Percentiles rank a stretch among this genome's conserved stretches.
phyloP scores from a whole-genome alignment of 2,797 vertebrate genomes.

The Poeciliopsis gracilis region DNA sequence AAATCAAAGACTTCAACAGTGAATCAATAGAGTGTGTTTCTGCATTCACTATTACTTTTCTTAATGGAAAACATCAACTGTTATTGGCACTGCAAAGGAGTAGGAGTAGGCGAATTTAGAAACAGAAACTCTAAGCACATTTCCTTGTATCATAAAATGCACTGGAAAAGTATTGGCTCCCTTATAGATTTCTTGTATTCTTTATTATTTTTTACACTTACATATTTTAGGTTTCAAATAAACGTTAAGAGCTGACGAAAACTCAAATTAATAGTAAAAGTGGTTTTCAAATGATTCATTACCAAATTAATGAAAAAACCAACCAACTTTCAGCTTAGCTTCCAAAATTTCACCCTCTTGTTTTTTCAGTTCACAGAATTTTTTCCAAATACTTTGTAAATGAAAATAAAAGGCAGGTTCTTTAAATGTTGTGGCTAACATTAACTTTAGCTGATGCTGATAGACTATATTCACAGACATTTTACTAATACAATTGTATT shows the following conservation, averaged over 20 bases:
- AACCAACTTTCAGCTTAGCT: background rate
- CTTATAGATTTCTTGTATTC: background rate
- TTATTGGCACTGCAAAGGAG: background rate
- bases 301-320: no score
- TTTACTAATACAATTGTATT: no score
- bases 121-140: slow-evolving; percentile 6
- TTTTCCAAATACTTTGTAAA: background rate
- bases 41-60: slow-evolving; percentile 13
- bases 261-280: background rate
- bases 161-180: background rate
- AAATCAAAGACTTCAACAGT: slow-evolving; percentile 28
- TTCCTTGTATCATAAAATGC: background rate
- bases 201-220: background rate
- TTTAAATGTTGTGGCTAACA: no score
- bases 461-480: no score
- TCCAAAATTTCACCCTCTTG: background rate
- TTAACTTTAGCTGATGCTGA: no score
- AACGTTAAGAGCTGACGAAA: background rate
- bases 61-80: slow-evolving; percentile 11
- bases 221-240: background rate
- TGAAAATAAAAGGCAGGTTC: background rate
- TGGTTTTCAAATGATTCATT: background rate
- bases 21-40: slow-evolving; percentile 9
- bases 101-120: slow-evolving; percentile 5
- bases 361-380: background rate